These are phyloP conservation scores for Vulpes vulpes DNA, from an alignment of 2,113 vertebrate genomes.

Conservation along the genomic window DNA sequence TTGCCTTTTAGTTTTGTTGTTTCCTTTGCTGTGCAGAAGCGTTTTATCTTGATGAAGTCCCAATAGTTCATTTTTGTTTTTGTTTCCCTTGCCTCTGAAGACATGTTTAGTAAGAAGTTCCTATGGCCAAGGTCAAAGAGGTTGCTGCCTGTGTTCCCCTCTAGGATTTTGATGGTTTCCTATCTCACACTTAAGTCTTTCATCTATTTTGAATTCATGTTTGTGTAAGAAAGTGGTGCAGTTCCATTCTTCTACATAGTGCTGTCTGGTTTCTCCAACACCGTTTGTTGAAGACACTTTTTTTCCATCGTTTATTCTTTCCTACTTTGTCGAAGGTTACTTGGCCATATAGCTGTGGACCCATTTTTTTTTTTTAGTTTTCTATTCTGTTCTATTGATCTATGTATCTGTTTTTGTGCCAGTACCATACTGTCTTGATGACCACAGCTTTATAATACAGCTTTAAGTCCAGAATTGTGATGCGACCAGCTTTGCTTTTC, in stretches of 20 bases:
- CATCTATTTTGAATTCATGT: neutral
- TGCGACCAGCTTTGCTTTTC: neutral
- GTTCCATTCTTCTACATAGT: neutral
- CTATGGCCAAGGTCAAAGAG: neutral
- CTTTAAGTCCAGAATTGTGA: neutral
- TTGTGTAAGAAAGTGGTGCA: neutral
- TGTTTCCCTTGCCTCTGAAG: neutral
- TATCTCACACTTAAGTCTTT: neutral
- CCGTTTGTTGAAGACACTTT: neutral
- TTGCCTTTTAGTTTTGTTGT: neutral
- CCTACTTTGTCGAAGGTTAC: neutral
- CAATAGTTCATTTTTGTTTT: neutral
- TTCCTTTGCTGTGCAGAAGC: neutral
- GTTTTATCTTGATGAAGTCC: neutral
- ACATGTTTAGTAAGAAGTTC: neutral
- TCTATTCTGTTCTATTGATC: neutral
- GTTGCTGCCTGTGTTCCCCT: neutral
- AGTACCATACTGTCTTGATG: neutral
- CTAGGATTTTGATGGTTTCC: neutral
- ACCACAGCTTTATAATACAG: neutral
- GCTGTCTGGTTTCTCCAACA: neutral
- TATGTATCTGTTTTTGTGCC: neutral
- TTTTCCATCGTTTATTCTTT: neutral
- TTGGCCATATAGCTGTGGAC: neutral
- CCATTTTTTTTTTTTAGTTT: neutral